These are phyloP conservation scores for Tichodroma muraria DNA, from an alignment of 2,113 vertebrate species.

Conservation along the genomic window DNA sequence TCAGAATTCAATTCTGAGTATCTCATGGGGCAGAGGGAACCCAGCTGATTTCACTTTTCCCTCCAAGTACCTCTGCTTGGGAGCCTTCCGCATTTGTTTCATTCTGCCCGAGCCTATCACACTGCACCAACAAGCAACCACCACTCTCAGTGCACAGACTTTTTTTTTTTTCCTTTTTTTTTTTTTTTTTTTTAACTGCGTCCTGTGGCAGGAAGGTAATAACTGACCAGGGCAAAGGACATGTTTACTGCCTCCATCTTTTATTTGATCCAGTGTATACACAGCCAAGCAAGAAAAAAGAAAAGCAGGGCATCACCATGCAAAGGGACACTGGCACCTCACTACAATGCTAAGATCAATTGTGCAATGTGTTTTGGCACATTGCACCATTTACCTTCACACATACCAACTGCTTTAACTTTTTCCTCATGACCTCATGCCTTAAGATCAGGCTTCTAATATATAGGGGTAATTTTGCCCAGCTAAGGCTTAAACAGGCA, in stretches of 20 bases:
- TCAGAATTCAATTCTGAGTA: neutral
- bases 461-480: neutral
- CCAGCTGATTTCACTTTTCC: neutral
- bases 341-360: fast-evolving
- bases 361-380: neutral
- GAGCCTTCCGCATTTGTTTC: neutral
- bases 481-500: neutral
- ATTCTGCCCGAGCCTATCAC: neutral
- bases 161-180: neutral
- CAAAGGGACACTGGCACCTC: neutral
- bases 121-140: neutral
- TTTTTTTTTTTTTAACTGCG: neutral
- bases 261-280: neutral
- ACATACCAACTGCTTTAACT: neutral
- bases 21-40: neutral
- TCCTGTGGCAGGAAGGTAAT: neutral
- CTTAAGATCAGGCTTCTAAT: neutral
- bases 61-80: neutral
- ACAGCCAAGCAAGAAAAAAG: neutral
- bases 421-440: neutral
- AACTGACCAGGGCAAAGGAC: neutral
- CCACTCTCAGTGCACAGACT: neutral
- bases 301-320: neutral
- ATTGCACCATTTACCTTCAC: neutral
- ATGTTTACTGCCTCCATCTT: neutral